Evolutionary conservation across 2,888 invertebrate species (phyloP), one percentile per base, ranked within the genome.

Genomic region (Eupithecia vulgata): DNA sequence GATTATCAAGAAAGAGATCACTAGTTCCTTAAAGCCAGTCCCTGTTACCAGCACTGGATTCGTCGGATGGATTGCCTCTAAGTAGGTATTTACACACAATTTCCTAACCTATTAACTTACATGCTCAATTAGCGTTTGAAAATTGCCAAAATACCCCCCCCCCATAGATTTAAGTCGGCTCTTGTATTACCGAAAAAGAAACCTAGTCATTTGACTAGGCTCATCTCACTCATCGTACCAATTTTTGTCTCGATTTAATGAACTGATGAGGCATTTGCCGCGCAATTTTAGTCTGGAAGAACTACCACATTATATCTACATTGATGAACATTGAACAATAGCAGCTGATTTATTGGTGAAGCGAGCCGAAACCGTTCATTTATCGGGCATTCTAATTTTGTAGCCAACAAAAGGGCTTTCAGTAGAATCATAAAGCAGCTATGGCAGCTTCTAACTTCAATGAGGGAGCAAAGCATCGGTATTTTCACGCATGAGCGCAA

Each of bases 1-100:
- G 10, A 71, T 74, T 0, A 68, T 69, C n/a, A 89, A 87, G 79
- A 34, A 75, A 30, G 87, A 89, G 25, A 76, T 77, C 4, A 68
- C 74, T n/a, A 91, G 87, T 77, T 82, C 86, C 25, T 80, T 93
- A 73, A 93, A 94, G 75, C 94, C 94, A 0, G 90, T 93, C 37
- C 94, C 94, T 1, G 68, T 84, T n/a, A 93, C 93, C 0, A 84
- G 89, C 3, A 90, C 90, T 5, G 92, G 93, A 17, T 45, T 85
- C 70, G 84, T 93, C 71, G 94, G 94, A 64, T 94, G 94, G 94
- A 85, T 94, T 12, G 84, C 89, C 57, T 77, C 84, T 73, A 94
- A 88, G 94, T 94, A 68, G 65, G 75, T 57, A 25, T 0, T 2
- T 21, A 48, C 13, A 40, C 40, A 40, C 17, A 15, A 45, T 45